Conservation (phyloP, 2,888 invertebrate genomes). For the Catonia carolina region DNA sequence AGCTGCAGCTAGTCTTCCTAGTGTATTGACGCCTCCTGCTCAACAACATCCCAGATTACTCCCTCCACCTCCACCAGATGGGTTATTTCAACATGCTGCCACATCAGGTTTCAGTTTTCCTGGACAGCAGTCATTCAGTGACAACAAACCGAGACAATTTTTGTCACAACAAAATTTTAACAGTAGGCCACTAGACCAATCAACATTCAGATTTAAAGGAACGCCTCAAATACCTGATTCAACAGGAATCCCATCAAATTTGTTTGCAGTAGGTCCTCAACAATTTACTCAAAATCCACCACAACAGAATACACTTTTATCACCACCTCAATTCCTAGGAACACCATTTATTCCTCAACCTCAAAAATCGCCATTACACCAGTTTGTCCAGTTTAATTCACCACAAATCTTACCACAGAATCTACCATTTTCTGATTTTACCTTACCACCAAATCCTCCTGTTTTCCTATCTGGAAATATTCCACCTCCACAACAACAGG, state of each 20-base stretch:
- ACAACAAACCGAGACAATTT: conserved; percentile 28
- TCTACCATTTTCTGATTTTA: not conserved
- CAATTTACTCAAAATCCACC: conserved; percentile 7
- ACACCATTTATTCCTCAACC: conserved; percentile 18
- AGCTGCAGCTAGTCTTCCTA: conserved; percentile 20
- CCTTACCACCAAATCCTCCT: conserved; percentile 10
- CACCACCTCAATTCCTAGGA: conserved; percentile 6
- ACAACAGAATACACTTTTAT: not conserved
- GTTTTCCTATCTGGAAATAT: not conserved
- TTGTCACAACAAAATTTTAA: conserved; percentile 27
- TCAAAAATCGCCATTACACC: conserved; percentile 1
- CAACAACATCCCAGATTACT: conserved; percentile 25
- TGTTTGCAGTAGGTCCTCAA: conserved; percentile 12
- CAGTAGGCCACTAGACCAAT: conserved; percentile 28
- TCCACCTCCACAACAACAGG: conserved; percentile 8
- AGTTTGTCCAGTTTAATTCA: conserved; percentile 12
- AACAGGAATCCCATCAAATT: conserved; percentile 36
- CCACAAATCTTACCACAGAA: conserved; percentile 14
- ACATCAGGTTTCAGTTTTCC: conserved; percentile 36
- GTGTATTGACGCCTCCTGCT: conserved; percentile 27
- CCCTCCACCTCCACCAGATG: conserved; percentile 33
- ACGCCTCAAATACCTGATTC: conserved; percentile 33
- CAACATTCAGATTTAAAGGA: conserved; percentile 15
- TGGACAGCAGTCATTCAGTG: conserved; percentile 29
- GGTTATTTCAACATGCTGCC: conserved; percentile 37